Conservation (phyloP, 2,113 vertebrate genomes). For the Danionella cerebrum region DNA sequence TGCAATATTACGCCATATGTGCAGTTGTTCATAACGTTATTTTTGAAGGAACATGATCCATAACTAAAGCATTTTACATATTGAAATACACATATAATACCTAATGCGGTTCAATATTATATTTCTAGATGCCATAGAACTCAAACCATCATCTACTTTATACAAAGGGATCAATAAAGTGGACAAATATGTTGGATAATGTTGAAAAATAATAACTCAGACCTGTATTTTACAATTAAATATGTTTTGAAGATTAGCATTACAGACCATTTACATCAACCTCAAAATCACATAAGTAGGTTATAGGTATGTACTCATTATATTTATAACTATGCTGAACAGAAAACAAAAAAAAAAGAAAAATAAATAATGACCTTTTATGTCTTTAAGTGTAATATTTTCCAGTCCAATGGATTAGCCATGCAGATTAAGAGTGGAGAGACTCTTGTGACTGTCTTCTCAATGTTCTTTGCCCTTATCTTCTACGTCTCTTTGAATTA, state of each 20-base stretch:
- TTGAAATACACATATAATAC: no score
- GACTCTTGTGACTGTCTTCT: slow-evolving; percentile 39
- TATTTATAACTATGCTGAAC: no score
- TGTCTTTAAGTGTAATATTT: background rate
- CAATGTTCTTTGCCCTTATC: slow-evolving; percentile 51
- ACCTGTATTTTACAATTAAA: background rate
- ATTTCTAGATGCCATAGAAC: no score
- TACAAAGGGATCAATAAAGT: background rate
- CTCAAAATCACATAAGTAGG: no score
- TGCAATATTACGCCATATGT: no score
- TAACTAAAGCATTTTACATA: no score
- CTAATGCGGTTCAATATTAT: no score
- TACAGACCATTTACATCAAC: background rate
- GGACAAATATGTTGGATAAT: background rate
- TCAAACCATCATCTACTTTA: no score
- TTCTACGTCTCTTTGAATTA: slow-evolving; percentile 58
- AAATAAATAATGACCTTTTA: background rate
- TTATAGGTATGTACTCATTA: no score
- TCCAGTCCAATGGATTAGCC: slow-evolving; percentile 6
- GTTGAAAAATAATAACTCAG: background rate
- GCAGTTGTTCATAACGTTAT: no score
- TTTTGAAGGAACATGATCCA: no score
- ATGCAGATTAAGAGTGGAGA: background rate
- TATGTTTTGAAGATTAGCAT: background rate
- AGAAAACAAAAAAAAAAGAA: no score